Base-by-base conservation (phyloP, 2,113 vertebrate genomes). In the Carassius gibelio region DNA sequence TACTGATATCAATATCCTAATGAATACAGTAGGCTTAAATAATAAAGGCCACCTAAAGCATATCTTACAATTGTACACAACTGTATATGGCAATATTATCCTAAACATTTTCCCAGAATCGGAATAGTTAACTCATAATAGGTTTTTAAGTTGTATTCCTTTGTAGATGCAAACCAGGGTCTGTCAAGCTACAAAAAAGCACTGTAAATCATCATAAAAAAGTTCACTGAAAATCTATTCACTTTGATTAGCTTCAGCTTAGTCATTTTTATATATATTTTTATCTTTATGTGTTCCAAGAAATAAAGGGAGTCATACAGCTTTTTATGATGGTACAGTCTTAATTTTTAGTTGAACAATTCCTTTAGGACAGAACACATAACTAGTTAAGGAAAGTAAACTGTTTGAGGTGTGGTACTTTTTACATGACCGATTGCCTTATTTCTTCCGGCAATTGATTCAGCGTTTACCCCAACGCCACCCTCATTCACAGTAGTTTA, bases 401-500 rank as follows among this genome's bases (percentile, higher is more conserved):
- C 75, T 36, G 8, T 57, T 36, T 36, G 50, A 36, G 75, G 68
- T 71, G 52, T 77, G 75, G 75, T 9, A 77, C 19, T 78, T 78
- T 61, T 30, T 61, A 38, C 17, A 1, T 21, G 15, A 30, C 13
- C 19, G 1, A 34, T 78, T 78, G 52, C 52, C 36, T 71, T 71
- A n/a, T n/a, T 59, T 0, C 76, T 23, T 61, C 76, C 34, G 21
- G 76, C 9, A 78, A 61, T 78, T 78, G 19, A 38, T 78, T 59
- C 23, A 78, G 52, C 52, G 57, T 59, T 61, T n/a, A 61, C 57
- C 57, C 34, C 10, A 21, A 38, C 19, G 1, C 34, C 52, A 8
- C 75, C 34, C 55, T 42, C 14, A 36, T 4, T 78, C 19, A 59
- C 52, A 59, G 26, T 57, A 42, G 34, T 71, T 42, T 71, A 71